Evolutionary conservation across 2,888 invertebrate genomes (phyloP).

Genomic region (Carterocephalus palaemon): DNA sequence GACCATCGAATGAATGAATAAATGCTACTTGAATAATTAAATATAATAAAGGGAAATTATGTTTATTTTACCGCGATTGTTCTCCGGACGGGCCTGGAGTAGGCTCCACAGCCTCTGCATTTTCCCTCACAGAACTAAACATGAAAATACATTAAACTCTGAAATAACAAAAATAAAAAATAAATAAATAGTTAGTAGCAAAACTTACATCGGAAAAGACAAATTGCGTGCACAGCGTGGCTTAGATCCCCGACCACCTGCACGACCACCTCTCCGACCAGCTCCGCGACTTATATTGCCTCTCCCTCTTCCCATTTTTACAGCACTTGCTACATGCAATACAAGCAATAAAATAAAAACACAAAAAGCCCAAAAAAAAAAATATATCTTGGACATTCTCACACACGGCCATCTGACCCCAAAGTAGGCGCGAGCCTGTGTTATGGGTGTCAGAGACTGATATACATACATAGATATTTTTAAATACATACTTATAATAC

Average conservation of each 20-base stretch:
- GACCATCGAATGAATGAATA: slow-evolving; percentile 14
- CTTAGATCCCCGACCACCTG: neutral
- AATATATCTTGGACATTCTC: no score
- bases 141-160: slow-evolving; percentile 8
- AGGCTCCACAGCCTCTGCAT: slow-evolving; percentile 9
- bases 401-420: no score
- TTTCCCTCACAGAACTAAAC: slow-evolving; percentile 7
- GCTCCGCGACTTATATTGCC: neutral
- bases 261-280: neutral
- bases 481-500: no score
- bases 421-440: no score
- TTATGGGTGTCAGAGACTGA: no score
- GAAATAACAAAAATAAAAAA: slow-evolving; percentile 4
- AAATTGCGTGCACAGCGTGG: neutral
- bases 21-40: slow-evolving; percentile 4
- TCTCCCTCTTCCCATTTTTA: no score
- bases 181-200: slow-evolving; percentile 1
- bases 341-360: neutral
- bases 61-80: slow-evolving; percentile 9
- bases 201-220: neutral
- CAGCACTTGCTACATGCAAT: neutral
- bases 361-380: no score
- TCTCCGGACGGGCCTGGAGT: slow-evolving; percentile 5
- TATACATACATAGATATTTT: no score
- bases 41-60: neutral